These are phyloP conservation scores for Ceuthmochares aereus DNA, from an alignment of 2,113 vertebrate genomes.

Conservation along the genomic window DNA sequence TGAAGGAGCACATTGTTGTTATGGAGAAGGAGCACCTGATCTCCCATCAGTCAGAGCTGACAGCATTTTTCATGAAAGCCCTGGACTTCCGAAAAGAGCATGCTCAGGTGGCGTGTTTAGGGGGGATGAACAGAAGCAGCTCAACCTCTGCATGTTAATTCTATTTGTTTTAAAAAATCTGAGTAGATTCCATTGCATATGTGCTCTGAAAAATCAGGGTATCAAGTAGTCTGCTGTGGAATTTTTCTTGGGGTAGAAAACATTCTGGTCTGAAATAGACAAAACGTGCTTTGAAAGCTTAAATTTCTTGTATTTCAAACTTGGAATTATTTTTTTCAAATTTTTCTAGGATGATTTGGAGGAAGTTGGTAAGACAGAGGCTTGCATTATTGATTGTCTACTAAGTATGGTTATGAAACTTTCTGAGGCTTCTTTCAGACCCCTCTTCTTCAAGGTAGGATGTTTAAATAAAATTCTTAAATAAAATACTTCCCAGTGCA, in stretches of 20 bases:
- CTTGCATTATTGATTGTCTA: slow-evolving; percentile 85
- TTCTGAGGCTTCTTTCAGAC: slow-evolving; percentile 93
- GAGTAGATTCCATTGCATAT: not conserved
- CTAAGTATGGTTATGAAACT: slow-evolving; percentile 94
- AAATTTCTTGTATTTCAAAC: not conserved
- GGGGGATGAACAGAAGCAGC: not conserved
- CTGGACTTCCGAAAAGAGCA: slow-evolving; percentile 89
- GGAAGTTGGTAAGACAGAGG: slow-evolving; percentile 82
- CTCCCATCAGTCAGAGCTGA: slow-evolving; percentile 90
- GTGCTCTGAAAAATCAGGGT: not conserved
- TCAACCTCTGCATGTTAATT: not conserved
- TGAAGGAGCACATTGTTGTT: slow-evolving; percentile 87
- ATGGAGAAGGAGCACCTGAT: slow-evolving; percentile 88
- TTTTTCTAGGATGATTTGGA: slow-evolving; percentile 84
- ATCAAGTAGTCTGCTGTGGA: not conserved
- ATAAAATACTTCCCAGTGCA: not conserved
- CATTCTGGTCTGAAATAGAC: not conserved
- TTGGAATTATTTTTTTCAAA: not conserved
- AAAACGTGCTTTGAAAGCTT: not conserved
- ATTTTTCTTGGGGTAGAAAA: not conserved
- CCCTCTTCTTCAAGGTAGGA: slow-evolving; percentile 95
- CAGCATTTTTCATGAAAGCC: slow-evolving; percentile 88
- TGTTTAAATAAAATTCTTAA: not conserved
- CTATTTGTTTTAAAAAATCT: not conserved
- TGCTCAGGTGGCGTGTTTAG: slow-evolving; percentile 75